Evolutionary conservation across 2,113 vertebrate species (phyloP).

Genomic region (Scortum barcoo): DNA sequence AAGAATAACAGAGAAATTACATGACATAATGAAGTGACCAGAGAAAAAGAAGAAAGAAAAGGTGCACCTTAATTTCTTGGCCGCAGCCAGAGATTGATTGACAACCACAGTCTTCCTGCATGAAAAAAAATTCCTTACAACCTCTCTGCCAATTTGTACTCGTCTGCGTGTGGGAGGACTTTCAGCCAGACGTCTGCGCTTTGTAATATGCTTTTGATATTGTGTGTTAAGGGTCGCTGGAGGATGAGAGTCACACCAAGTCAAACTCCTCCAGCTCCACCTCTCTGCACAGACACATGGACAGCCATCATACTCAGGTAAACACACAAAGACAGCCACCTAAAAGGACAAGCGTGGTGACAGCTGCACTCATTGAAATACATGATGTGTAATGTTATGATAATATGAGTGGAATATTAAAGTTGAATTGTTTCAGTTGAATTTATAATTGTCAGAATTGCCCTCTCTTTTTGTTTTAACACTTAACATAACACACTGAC

Average conservation of each 20-base stretch:
- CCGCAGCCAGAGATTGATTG: background rate
- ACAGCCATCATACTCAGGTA: slow-evolving; percentile 94
- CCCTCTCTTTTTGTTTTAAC: background rate
- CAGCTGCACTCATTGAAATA: background rate
- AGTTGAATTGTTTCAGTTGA: background rate
- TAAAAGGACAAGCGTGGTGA: background rate
- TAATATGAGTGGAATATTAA: background rate
- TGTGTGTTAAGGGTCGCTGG: slow-evolving; percentile 85
- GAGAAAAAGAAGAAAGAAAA: background rate
- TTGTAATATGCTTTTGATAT: slow-evolving; percentile 32
- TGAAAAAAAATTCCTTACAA: slow-evolving; percentile 19
- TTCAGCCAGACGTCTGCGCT: background rate
- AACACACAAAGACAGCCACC: slow-evolving; percentile 45
- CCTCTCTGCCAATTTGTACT: background rate
- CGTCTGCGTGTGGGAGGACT: slow-evolving; percentile 19
- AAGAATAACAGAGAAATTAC: background rate
- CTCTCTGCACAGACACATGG: slow-evolving; percentile 89
- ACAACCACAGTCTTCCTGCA: background rate
- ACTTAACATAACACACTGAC: background rate
- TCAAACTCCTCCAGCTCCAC: slow-evolving; percentile 81
- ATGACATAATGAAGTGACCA: background rate
- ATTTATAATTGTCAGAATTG: background rate
- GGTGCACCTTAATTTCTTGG: background rate
- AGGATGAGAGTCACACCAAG: slow-evolving; percentile 89
- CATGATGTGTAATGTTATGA: too few relatives aligned